A percentile compares a stretch with the other conserved stretches of the same genome.
Evolutionary conservation across 2,888 invertebrate species (phyloP).

Genomic region (Ryuthela nishihirai): DNA sequence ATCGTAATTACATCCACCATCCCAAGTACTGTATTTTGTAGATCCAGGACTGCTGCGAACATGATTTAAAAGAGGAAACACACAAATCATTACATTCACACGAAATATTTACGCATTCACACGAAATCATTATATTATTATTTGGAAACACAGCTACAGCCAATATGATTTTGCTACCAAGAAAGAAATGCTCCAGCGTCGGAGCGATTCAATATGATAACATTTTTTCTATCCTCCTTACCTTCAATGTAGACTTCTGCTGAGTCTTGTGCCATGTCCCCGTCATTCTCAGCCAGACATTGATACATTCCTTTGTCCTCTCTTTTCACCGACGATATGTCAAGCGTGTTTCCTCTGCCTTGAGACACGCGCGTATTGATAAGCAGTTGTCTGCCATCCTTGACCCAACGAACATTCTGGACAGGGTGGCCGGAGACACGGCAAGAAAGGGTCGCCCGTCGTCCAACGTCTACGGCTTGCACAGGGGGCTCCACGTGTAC

Average conservation of each 20-base stretch:
- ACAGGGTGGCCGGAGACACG: neutral
- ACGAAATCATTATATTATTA: too few relatives aligned
- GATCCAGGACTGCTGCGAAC: too few relatives aligned
- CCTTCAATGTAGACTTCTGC: constrained; percentile 76
- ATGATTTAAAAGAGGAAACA: too few relatives aligned
- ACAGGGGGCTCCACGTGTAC: neutral
- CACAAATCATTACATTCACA: too few relatives aligned
- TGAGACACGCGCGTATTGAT: neutral
- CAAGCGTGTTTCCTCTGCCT: constrained; percentile 6
- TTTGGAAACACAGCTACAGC: too few relatives aligned
- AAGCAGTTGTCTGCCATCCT: neutral
- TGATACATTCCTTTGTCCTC: constrained; percentile 54
- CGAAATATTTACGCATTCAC: too few relatives aligned
- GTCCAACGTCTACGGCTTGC: constrained; percentile 3
- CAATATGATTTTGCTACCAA: too few relatives aligned
- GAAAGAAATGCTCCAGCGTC: too few relatives aligned
- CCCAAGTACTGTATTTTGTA: too few relatives aligned
- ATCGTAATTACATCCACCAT: too few relatives aligned
- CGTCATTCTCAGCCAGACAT: constrained; percentile 77
- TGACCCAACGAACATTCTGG: neutral
- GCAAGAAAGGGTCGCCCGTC: constrained; percentile 2
- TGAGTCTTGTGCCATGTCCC: constrained; percentile 77
- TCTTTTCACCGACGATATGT: constrained; percentile 18
- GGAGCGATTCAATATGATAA: too few relatives aligned
- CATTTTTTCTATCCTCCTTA: too few relatives aligned